phyloP scores from a whole-genome alignment of 2,797 vertebrate genomes.

The Podarcis lilfordi region DNA sequence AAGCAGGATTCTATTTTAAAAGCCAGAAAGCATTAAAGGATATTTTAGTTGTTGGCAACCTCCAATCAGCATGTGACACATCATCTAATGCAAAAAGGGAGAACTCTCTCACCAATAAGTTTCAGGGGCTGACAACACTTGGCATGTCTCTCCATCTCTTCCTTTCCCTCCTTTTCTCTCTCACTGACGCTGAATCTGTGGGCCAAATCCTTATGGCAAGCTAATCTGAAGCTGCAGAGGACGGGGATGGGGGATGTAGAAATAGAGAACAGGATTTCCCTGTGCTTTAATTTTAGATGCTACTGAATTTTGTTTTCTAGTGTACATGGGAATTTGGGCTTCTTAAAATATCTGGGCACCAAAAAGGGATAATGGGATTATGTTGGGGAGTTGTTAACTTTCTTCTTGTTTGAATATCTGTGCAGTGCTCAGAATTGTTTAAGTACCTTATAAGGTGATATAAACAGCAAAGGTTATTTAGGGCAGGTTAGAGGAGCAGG shows the following conservation, averaged over 20 bases:
- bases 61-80: conserved; percentile 69
- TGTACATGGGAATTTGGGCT: conserved; percentile 72
- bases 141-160: conserved; percentile 31
- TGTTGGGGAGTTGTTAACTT: conserved; percentile 70
- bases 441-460: not conserved
- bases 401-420: conserved; percentile 35
- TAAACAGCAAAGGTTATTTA: conserved; percentile 44
- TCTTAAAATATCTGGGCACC: conserved; percentile 69
- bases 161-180: conserved; percentile 5
- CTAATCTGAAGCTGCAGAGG: conserved; percentile 69
- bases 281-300: conserved; percentile 72
- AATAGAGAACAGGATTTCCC: conserved; percentile 55
- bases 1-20: conserved; percentile 69
- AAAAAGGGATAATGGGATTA: conserved; percentile 73
- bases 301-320: conserved; percentile 69
- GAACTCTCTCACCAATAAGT: conserved; percentile 61
- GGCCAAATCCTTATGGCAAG: conserved; percentile 63
- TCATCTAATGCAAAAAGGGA: conserved; percentile 62
- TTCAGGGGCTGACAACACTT: conserved; percentile 56
- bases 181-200: conserved; percentile 65
- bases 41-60: conserved; percentile 75
- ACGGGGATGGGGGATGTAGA: not conserved
- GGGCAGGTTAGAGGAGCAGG: not conserved
- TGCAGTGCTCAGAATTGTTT: not conserved
- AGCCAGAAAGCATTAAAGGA: conserved; percentile 77